Conservation (phyloP, 2,888 invertebrate species). For the Nudaria mundana region DNA sequence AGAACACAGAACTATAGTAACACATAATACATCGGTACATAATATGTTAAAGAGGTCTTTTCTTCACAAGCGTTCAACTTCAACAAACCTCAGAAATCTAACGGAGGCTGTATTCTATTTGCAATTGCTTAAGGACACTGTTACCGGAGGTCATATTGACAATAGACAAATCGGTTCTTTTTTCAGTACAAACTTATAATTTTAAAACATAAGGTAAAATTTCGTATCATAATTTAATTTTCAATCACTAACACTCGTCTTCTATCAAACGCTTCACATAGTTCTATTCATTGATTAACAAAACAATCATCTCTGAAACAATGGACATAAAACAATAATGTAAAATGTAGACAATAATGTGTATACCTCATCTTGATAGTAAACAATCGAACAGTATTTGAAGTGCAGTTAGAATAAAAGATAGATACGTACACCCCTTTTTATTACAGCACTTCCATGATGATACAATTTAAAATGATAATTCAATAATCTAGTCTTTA, state of each 20-base stretch:
- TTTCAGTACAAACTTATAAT: neutral
- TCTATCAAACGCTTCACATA: neutral
- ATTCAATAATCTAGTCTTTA: no score
- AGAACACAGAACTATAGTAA: neutral
- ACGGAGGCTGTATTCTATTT: conserved; percentile 47
- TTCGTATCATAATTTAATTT: neutral
- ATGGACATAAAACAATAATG: neutral
- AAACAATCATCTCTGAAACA: neutral
- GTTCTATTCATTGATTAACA: neutral
- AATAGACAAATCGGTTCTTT: conserved; percentile 7
- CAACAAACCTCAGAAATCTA: conserved; percentile 50
- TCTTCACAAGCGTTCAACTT: conserved; percentile 44
- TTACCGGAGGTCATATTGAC: conserved; percentile 36
- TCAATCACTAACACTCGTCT: neutral
- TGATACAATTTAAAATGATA: no score
- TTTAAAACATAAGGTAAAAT: neutral
- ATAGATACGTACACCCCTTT: no score
- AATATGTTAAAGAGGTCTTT: conserved; percentile 37
- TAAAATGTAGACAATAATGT: no score
- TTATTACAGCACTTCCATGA: no score
- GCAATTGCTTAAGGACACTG: conserved; percentile 37
- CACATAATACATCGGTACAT: conserved; percentile 9
- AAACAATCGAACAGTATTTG: no score
- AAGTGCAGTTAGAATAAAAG: no score
- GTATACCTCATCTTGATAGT: no score